Evolutionary conservation across 2,797 vertebrate genomes (phyloP).

Genomic region (Xerus rutilus): DNA sequence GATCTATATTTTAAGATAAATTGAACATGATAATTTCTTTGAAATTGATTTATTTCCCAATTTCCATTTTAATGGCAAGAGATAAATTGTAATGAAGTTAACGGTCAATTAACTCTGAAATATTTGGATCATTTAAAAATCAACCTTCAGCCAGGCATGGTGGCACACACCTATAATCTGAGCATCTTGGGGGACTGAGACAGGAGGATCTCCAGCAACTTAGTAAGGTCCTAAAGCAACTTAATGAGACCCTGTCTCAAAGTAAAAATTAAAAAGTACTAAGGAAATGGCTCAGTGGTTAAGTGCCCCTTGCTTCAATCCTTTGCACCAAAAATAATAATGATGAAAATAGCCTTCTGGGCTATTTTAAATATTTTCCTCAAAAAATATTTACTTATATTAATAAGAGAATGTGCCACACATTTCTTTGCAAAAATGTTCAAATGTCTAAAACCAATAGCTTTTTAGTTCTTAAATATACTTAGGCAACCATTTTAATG

Average conservation of each 20-base stretch:
- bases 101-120: slow-evolving; percentile 4
- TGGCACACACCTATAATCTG: too few relatives aligned
- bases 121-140: slow-evolving; percentile 55
- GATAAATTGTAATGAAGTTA: slow-evolving; percentile 50
- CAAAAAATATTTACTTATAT: slow-evolving; percentile 28
- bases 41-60: slow-evolving; percentile 54
- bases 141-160: not conserved
- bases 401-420: slow-evolving; percentile 31
- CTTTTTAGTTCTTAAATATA: slow-evolving; percentile 21
- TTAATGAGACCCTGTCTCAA: too few relatives aligned
- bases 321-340: too few relatives aligned
- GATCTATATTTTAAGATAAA: slow-evolving; percentile 48
- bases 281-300: too few relatives aligned
- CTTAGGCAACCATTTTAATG: slow-evolving; percentile 50
- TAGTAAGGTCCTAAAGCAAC: too few relatives aligned
- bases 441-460: not conserved
- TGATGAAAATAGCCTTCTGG: not conserved
- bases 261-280: too few relatives aligned
- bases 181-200: too few relatives aligned
- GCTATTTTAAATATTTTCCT: slow-evolving; percentile 46
- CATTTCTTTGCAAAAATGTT: slow-evolving; percentile 57
- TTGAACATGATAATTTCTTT: slow-evolving; percentile 37
- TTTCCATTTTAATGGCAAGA: slow-evolving; percentile 57
- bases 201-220: too few relatives aligned
- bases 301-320: too few relatives aligned